Evolutionary conservation across 1,140 invertebrate species (phyloP), one percentile per base, ranked within the genome.

Genomic region (Gryon sp.): DNA sequence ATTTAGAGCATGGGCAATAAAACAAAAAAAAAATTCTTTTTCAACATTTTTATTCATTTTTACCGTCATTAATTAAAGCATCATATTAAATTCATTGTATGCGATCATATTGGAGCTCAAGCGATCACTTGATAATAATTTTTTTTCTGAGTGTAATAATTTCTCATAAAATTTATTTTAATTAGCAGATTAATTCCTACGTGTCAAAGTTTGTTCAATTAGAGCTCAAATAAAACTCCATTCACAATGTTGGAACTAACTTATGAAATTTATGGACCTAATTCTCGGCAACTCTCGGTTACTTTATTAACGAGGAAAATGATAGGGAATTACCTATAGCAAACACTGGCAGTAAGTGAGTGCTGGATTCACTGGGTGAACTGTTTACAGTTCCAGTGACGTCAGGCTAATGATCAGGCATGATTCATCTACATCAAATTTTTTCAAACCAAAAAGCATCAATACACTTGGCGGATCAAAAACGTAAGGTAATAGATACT

Each of bases 131-230:
- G 32, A 12, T 12, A 34, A 12, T 2, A 34, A 34, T 34, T 34
- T 34, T 34, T 34, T 9, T 34, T 12, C n/a, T n/a, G 2, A 12
- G 9, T 12, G 32, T 2, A 11, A 11, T 11, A 34, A 12, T 9
- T 34, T 34, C 9, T 6, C 32, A 11, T 12, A 59, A 52, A 52
- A 65, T 60, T 26, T 60, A 26, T 70, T 52, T 26, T 52, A 41
- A 70, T 70, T 50, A 70, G 19, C 19, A 11, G 22, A 43, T 60
- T 60, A 18, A 70, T 70, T 53, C 19, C 55, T 16, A 16, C 36
- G 7, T 46, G 38, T 70, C 66, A 60, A 70, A 70, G 55, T 70
- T 70, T 52, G 66, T 70, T 70, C 46, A 60, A 55, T 55, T 48
- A 62, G 48, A 30, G 20, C n/a, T 62, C 55, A 18, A 62, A 72